Percentiles rank a stretch among this genome's conserved stretches.
Evolutionary conservation across 2,797 vertebrate species (phyloP).

Genomic region (Morus bassanus): DNA sequence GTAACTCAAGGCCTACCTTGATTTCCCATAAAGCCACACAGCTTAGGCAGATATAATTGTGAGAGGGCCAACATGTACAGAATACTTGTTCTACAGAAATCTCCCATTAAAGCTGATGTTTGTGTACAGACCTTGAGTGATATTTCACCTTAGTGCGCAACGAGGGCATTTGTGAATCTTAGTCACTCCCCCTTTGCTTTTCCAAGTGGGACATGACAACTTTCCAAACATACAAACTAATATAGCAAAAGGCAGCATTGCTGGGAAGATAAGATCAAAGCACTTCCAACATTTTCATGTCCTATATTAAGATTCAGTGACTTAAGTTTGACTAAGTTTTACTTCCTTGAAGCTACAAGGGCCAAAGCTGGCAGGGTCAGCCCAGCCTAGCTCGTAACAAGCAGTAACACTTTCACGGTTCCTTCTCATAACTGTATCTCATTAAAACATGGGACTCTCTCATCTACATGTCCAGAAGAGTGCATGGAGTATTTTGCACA

Average conservation of each 20-base stretch:
- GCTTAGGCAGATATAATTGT: no score
- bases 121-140: no score
- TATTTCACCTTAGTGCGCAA: no score
- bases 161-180: no score
- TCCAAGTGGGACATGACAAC: no score
- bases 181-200: no score
- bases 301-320: background rate
- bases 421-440: fast-evolving
- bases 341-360: background rate
- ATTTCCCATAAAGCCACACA: no score
- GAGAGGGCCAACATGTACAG: no score
- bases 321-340: background rate
- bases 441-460: background rate
- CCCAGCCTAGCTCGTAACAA: background rate
- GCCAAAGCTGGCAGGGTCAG: background rate
- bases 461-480: background rate
- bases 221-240: background rate
- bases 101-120: no score
- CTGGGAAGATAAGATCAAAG: background rate
- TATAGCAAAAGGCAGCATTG: background rate
- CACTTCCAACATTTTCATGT: background rate
- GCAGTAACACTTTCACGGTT: background rate
- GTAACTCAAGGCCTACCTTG: no score
- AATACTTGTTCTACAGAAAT: no score
- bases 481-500: background rate